These are phyloP conservation scores for Tortricodes alternella DNA, from an alignment of 2,888 invertebrate species.

Conservation along the genomic window DNA sequence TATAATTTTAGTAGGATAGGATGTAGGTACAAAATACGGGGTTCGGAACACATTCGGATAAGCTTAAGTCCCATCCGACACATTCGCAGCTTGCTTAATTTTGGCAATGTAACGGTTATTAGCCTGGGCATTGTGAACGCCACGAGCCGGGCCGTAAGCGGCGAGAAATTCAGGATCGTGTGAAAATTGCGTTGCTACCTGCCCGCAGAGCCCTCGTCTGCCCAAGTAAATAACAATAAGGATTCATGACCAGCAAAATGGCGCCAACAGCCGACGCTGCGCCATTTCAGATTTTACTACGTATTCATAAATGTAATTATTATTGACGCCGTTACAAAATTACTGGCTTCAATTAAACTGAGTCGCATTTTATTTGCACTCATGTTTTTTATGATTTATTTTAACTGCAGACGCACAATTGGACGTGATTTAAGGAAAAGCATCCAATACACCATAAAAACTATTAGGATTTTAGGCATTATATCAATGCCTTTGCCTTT, in stretches of 20 bases:
- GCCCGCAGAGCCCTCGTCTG: not conserved
- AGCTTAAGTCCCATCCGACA: not conserved
- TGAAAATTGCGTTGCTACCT: not conserved
- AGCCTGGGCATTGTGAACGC: conserved; percentile 2
- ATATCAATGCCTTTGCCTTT: too few relatives aligned
- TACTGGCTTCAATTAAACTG: conserved; percentile 18
- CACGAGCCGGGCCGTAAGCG: conserved; percentile 11
- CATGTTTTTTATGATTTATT: conserved; percentile 5
- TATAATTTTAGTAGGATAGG: too few relatives aligned
- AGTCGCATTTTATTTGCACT: conserved; percentile 12
- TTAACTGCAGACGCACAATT: not conserved
- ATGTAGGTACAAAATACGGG: too few relatives aligned
- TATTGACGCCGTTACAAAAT: conserved; percentile 20
- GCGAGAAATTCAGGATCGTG: not conserved
- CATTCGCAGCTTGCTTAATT: conserved; percentile 1
- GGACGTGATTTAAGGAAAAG: too few relatives aligned
- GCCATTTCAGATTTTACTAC: conserved; percentile 16
- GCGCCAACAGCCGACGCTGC: conserved; percentile 2
- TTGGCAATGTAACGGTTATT: conserved; percentile 3
- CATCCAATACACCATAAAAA: too few relatives aligned
- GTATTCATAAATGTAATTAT: conserved; percentile 14
- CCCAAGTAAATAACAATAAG: conserved; percentile 14
- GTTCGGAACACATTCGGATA: not conserved
- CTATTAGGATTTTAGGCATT: too few relatives aligned
- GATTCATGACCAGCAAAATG: conserved; percentile 12